phyloP scores from a whole-genome alignment of 2,113 vertebrate genomes.

The Percopsis transmontana region DNA sequence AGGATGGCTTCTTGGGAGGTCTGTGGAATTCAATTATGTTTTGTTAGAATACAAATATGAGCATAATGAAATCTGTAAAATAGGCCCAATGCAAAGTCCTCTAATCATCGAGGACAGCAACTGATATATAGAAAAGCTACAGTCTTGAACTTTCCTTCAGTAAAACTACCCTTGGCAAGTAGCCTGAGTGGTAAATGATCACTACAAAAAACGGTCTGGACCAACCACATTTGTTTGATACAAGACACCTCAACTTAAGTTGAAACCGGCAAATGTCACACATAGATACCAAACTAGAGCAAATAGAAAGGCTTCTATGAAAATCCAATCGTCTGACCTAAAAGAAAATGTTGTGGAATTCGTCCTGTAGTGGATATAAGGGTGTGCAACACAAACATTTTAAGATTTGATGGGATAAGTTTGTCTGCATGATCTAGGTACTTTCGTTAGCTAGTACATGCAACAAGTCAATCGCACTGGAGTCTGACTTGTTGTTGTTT shows the following conservation, averaged over 20 bases:
- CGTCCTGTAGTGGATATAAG: constrained; percentile 4
- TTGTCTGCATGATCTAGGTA: constrained; percentile 15
- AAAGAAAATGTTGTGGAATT: constrained; percentile 10
- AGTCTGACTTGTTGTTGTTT: constrained; percentile 35
- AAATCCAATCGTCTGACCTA: neutral
- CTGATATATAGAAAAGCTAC: neutral
- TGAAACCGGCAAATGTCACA: too few species aligned
- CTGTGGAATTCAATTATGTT: constrained; percentile 21
- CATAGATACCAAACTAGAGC: too few species aligned
- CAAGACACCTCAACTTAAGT: too few species aligned
- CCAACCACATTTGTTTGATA: too few species aligned
- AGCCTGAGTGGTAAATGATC: too few species aligned
- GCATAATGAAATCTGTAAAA: neutral
- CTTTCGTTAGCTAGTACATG: constrained; percentile 9
- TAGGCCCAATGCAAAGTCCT: neutral
- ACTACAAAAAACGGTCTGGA: too few species aligned
- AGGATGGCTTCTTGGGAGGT: constrained; percentile 48
- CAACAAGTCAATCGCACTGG: constrained; percentile 10
- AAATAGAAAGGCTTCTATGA: neutral
- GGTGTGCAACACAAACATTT: constrained; percentile 2
- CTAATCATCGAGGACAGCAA: neutral
- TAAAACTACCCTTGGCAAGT: too few species aligned
- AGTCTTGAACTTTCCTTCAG: neutral
- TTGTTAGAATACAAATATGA: too few species aligned
- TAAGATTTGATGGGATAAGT: constrained; percentile 28